Evolutionary conservation across 2,888 invertebrate species (phyloP), one percentile per base, ranked within the genome.

Genomic region (Digitonthophagus gazella): DNA sequence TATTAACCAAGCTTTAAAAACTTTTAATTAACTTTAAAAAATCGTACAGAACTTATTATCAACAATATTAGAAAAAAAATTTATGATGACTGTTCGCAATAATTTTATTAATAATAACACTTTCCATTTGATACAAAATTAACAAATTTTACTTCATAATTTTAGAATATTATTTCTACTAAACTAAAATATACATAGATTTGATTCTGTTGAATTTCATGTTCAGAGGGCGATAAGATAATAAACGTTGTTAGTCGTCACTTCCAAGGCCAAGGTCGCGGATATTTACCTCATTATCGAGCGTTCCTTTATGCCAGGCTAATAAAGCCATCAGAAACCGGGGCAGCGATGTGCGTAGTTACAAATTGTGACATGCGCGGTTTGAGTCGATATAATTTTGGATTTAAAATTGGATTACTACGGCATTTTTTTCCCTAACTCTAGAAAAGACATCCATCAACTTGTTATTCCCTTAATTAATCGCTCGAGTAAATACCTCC

Each of bases 261-360:
- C 71, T 71, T 71, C 71, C 75, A 75, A 75, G 75, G 75, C 72
- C 74, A 75, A 74, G 73, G 74, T 72, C 71, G 72, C 67, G 68
- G 73, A 74, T 74, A 74, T 70, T 70, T 70, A 70, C 70, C 68
- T 70, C 64, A 67, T 70, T 70, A 70, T 70, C 70, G 28, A 44
- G 11, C 28, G 28, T 44, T 44, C 28, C 28, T 44, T 61, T 61
- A 20, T 8, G 18, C 19, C 19, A 20, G 61, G n/a, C 19, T 20
- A 61, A 61, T 61, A 61, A 61, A 58, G 58, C 16, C 58, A 16
- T 58, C n/a, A 19, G n/a, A 19, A 58, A 16, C 58, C 18, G 11
- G 58, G 18, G 61, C 61, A 61, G 11, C 28, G 28, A 8, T 16
- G 61, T 61, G 61, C 61, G 61, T 61, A 18, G 61, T 19, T 61